Percentiles rank a stretch among this genome's conserved stretches.
Conservation (phyloP, 2,113 vertebrate species). For the Brienomyrus longianalis region DNA sequence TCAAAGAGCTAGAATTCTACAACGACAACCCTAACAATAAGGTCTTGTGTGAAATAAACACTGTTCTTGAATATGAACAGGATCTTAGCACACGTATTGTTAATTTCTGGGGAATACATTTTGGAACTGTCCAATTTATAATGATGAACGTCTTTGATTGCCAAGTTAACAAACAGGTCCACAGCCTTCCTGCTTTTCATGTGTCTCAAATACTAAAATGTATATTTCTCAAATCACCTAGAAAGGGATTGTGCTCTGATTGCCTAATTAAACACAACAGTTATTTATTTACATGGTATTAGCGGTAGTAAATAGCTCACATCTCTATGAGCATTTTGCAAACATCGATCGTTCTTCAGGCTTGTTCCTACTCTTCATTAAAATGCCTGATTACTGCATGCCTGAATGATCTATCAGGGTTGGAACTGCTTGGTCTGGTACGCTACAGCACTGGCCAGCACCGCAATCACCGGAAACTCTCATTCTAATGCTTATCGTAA, state of each 20-base stretch:
- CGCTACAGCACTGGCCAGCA: not conserved
- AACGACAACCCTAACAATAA: not conserved
- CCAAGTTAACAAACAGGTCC: not conserved
- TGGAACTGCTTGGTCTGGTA: not conserved
- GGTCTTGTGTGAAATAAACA: not conserved
- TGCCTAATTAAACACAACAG: not conserved
- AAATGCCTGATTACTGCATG: not conserved
- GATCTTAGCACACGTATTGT: no score
- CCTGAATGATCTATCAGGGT: not conserved
- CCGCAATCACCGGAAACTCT: not conserved
- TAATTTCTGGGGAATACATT: constrained; percentile 1
- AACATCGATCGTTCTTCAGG: not conserved
- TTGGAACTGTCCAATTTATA: not conserved
- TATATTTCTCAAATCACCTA: not conserved
- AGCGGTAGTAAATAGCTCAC: not conserved
- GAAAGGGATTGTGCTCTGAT: not conserved
- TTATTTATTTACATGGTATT: not conserved
- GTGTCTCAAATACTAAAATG: not conserved
- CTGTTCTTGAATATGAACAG: not conserved
- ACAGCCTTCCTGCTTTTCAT: not conserved
- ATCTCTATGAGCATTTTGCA: not conserved
- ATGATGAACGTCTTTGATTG: not conserved
- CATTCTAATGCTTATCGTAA: not conserved
- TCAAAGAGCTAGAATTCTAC: not conserved
- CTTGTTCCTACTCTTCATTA: not conserved